Evolutionary conservation across 2,888 invertebrate species (phyloP), one percentile per base, ranked within the genome.

Genomic region (Dynastes grantii): DNA sequence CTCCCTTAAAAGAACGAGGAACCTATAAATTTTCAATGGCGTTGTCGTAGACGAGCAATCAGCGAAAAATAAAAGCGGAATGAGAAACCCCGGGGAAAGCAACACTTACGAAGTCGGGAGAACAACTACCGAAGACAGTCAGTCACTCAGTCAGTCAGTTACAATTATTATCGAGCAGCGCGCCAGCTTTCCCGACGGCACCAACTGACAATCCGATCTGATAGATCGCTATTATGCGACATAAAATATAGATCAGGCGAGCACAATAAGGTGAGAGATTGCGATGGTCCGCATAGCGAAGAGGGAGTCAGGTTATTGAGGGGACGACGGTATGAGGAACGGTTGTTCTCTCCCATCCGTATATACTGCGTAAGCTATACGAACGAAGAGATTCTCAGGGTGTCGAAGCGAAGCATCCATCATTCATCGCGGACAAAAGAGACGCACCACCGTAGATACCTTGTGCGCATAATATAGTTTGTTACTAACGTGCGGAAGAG

Each of bases 331-430:
- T 27, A 27, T 5, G 58, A n/a, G 16, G 45, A 64, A 63, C 16
- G 32, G 32, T n/a, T 55, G 51, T 45, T 45, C 45, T 45, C 45
- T 45, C 45, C 45, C 45, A 45, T 45, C 37, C 45, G 45, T 45
- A 45, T 45, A 45, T 9, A 75, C 45, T 32, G 40, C 45, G 45
- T 45, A 45, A 45, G 45, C 45, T 45, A 37, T 2, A 45, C 8
- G 45, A 45, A 11, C 45, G 2, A 11, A 45, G 45, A 64, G 73
- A 84, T 85, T 85, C 85, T 85, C 85, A 85, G 84, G 84, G 83
- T 84, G 85, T 84, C 84, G 82, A 83, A 79, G 79, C 78, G 80
- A 83, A 84, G 84, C 85, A 85, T 85, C 85, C 84, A 85, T 85
- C 85, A 85, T 85, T 73, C 37, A 27, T 51, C 83, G 78, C 83